phyloP scores from a whole-genome alignment of 2,888 invertebrate species.

The Buathra laborator region DNA sequence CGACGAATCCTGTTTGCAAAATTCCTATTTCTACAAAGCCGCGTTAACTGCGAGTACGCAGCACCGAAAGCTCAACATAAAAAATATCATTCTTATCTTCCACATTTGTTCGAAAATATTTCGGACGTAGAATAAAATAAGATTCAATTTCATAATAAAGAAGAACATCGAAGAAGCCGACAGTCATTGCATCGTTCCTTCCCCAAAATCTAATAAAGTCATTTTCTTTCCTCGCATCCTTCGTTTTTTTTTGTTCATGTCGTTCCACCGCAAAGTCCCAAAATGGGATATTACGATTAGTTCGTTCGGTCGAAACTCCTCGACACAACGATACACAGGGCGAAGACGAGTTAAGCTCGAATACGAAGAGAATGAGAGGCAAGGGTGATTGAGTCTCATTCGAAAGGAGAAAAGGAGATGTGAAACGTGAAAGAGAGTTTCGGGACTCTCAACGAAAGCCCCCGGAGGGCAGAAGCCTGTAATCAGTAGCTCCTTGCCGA shows the following conservation, averaged over 20 bases:
- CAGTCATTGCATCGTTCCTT: not conserved
- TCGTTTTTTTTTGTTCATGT: not conserved
- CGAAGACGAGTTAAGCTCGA: not conserved
- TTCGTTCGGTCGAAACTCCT: not conserved
- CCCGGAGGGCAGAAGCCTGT: conserved; percentile 23
- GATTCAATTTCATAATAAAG: not conserved
- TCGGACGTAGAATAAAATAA: not conserved
- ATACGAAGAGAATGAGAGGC: conserved; percentile 9
- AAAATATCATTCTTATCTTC: not conserved
- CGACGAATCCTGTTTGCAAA: conserved; percentile 46
- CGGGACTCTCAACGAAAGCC: not conserved
- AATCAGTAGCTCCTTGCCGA: conserved; percentile 45
- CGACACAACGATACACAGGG: not conserved
- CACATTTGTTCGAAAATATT: not conserved
- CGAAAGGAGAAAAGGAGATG: conserved; percentile 13
- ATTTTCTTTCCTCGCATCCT: not conserved
- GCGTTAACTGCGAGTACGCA: not conserved
- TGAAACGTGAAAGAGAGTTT: not conserved
- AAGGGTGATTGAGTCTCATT: conserved; percentile 8
- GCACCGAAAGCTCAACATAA: not conserved
- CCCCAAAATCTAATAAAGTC: conserved; percentile 8
- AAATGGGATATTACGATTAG: conserved; percentile 16
- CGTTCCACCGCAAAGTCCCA: conserved; percentile 21
- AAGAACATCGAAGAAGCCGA: not conserved
- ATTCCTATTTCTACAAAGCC: conserved; percentile 49